Evolutionary conservation across 2,113 vertebrate species (phyloP).

Genomic region (Aptenodytes forsteri): DNA sequence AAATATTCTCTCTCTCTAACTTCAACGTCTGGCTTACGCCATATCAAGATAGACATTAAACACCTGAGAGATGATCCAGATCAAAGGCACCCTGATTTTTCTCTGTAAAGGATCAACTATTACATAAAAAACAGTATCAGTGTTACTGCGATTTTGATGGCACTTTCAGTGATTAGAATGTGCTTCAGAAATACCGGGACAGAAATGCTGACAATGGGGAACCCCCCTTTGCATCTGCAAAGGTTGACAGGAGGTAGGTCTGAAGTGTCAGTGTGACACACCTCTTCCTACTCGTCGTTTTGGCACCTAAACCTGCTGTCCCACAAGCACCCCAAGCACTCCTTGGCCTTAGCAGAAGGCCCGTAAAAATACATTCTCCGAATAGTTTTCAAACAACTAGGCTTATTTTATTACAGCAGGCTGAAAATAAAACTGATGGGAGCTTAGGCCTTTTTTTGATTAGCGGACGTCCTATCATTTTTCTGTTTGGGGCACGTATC

Average conservation of each 20-base stretch:
- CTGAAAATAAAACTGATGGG: not conserved
- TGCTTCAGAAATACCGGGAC: not conserved
- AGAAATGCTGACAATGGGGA: not conserved
- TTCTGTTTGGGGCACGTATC: rapidly evolving
- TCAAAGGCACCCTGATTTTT: not conserved
- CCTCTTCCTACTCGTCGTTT: not conserved
- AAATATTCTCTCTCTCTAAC: not conserved
- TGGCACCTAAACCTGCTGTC: not conserved
- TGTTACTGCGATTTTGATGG: not conserved
- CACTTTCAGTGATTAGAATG: not conserved
- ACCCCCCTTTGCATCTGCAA: not conserved
- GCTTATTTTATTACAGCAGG: not conserved
- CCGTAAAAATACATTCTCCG: not conserved
- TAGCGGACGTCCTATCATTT: not conserved
- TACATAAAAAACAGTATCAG: not conserved
- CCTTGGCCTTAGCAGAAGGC: not conserved
- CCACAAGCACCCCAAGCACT: not conserved
- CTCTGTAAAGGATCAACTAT: not conserved
- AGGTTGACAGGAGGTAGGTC: not conserved
- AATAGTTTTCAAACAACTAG: not conserved
- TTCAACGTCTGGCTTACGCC: not conserved
- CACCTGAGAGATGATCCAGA: not conserved
- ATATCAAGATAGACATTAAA: not conserved
- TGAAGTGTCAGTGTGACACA: not conserved
- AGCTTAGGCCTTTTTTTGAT: not conserved